A percentile compares a stretch with the other conserved stretches of the same genome.
These are phyloP conservation scores for Tipula unca DNA, from an alignment of 2,888 invertebrate genomes.

Conservation along the genomic window DNA sequence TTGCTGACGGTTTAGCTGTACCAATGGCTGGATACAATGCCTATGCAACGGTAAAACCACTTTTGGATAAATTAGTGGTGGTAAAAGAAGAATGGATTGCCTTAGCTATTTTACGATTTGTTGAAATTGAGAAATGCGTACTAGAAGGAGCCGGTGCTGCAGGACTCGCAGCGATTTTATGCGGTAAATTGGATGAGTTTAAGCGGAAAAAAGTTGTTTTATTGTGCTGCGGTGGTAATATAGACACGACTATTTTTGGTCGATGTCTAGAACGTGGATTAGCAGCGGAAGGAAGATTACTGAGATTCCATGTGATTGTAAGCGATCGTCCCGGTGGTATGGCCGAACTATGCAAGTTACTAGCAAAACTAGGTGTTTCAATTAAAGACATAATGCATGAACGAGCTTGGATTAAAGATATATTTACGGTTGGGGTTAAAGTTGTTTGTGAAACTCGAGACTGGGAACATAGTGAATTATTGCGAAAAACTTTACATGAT, in stretches of 20 bases:
- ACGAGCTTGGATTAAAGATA: slow-evolving; percentile 88
- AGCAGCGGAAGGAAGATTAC: slow-evolving; percentile 73
- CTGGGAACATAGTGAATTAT: slow-evolving; percentile 59
- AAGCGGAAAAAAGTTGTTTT: slow-evolving; percentile 75
- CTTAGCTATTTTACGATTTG: slow-evolving; percentile 65
- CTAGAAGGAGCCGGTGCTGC: slow-evolving; percentile 88
- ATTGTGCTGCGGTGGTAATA: slow-evolving; percentile 80
- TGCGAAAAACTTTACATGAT: slow-evolving; percentile 48
- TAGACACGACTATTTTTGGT: slow-evolving; percentile 84
- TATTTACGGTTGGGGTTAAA: slow-evolving; percentile 72
- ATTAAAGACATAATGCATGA: slow-evolving; percentile 96
- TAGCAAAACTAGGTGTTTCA: slow-evolving; percentile 70
- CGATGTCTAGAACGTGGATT: slow-evolving; percentile 80
- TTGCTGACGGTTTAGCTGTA: slow-evolving; percentile 85
- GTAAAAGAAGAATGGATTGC: slow-evolving; percentile 80
- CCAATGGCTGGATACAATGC: slow-evolving; percentile 83
- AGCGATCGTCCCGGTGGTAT: slow-evolving; percentile 85
- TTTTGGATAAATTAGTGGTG: slow-evolving; percentile 71
- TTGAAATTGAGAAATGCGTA: slow-evolving; percentile 80
- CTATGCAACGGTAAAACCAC: slow-evolving; percentile 58
- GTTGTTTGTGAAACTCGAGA: slow-evolving; percentile 86
- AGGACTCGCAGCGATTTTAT: slow-evolving; percentile 75
- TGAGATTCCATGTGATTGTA: slow-evolving; percentile 67
- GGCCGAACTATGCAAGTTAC: slow-evolving; percentile 68
- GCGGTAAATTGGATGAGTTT: slow-evolving; percentile 70